Evolutionary conservation across 2,113 vertebrate species (phyloP).

Genomic region (Chelonoidis abingdonii): DNA sequence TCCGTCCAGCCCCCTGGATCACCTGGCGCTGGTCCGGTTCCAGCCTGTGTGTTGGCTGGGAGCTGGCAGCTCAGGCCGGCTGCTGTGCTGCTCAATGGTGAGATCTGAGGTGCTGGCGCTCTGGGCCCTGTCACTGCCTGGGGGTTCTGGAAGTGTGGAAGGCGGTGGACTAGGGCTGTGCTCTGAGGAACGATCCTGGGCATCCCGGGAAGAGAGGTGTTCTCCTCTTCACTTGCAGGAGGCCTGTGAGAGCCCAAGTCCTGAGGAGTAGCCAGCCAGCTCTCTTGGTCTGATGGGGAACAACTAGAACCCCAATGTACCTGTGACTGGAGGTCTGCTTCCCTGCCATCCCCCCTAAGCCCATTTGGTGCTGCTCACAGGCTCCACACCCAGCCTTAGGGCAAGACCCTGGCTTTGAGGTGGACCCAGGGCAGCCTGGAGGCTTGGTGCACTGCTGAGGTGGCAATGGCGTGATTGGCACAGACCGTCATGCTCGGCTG

Average conservation of each 20-base stretch:
- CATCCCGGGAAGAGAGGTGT: neutral
- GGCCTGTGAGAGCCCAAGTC: neutral
- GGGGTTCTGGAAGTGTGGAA: neutral
- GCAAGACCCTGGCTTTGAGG: neutral
- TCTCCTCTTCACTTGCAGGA: neutral
- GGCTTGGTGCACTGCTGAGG: fast-evolving
- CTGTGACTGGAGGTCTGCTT: neutral
- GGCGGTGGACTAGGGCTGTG: neutral
- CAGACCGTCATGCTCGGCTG: neutral
- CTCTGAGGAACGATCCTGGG: neutral
- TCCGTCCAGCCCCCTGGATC: neutral
- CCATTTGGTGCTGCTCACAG: neutral
- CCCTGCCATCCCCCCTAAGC: neutral
- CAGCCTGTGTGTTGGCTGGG: neutral
- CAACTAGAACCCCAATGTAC: neutral
- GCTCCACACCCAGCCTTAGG: neutral
- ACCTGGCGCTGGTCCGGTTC: neutral
- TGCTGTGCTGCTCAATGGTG: neutral
- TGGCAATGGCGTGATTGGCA: neutral
- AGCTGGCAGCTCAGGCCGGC: neutral
- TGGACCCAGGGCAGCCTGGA: neutral
- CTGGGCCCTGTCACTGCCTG: neutral
- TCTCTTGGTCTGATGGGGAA: neutral
- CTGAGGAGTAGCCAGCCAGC: neutral
- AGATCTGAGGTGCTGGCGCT: neutral